phyloP scores from a whole-genome alignment of 2,888 invertebrate species.

The Drosophila basisetae region DNA sequence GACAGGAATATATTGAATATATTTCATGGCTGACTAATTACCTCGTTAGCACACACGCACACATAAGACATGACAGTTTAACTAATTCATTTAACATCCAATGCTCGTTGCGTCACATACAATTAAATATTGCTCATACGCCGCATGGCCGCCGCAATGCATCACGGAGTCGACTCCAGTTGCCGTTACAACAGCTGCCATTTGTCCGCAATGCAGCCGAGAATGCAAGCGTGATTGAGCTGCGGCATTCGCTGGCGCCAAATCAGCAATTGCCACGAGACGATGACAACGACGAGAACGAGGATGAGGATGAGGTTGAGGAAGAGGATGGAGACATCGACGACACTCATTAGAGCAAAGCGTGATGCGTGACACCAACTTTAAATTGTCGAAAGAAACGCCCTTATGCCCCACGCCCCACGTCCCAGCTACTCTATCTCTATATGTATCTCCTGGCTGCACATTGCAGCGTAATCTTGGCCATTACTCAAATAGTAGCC shows the following conservation, averaged over 20 bases:
- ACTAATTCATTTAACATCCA: constrained; percentile 33
- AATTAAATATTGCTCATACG: constrained; percentile 66
- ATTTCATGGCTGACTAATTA: not conserved
- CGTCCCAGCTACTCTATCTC: not conserved
- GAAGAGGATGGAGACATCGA: constrained; percentile 33
- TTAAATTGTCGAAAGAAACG: constrained; percentile 68
- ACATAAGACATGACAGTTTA: constrained; percentile 2
- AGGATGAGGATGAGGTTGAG: constrained; percentile 1
- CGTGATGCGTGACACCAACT: constrained; percentile 77
- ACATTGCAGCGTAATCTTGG: constrained; percentile 74
- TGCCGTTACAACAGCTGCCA: constrained; percentile 9
- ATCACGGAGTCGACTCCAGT: constrained; percentile 32
- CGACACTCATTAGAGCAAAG: constrained; percentile 69
- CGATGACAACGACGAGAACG: constrained; percentile 17
- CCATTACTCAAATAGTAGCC: constrained; percentile 76
- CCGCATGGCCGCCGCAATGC: constrained; percentile 39
- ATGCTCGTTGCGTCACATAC: constrained; percentile 21
- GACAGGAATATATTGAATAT: not conserved
- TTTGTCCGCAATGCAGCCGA: constrained; percentile 14
- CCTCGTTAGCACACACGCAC: not conserved
- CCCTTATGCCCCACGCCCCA: constrained; percentile 11
- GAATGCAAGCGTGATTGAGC: constrained; percentile 60
- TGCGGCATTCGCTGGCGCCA: constrained; percentile 58
- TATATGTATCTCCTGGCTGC: constrained; percentile 43
- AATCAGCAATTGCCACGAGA: constrained; percentile 70